Evolutionary conservation across 1,140 invertebrate genomes (phyloP), one percentile per base, ranked within the genome.

Genomic region (Branchinecta lynchi): DNA sequence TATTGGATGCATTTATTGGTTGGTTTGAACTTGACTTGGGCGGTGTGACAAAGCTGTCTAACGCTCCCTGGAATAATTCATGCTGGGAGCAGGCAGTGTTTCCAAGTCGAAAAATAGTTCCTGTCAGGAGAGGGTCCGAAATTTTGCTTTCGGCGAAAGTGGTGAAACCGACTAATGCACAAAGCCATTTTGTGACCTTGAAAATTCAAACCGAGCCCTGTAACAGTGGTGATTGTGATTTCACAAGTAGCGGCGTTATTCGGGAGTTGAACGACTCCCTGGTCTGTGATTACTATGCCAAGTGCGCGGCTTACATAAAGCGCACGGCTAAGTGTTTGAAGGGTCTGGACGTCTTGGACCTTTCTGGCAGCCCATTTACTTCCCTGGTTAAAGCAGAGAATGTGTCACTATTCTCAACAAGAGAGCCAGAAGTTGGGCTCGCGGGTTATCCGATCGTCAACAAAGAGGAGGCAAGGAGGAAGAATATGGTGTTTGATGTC

Each of bases 51-150:
- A 75, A 71, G 8, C 73, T 80, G 68, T 74, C 73, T 65, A 78
- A 78, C 9, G 68, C 65, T 43, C 75, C 74, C 1, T 44, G 67
- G 9, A 71, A 15, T 66, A 67, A 67, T 43, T 75, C 75, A 66
- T 79, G 79, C 70, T 80, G 79, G 79, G 78, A 80, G 66, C 79
- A 80, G 72, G 78, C 78, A 12, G 73, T 80, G n/a, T 80, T 76
- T 74, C 78, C 77, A 3, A 60, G 12, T 3, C 12, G 51, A 60
- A 60, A 60, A 60, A 15, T 60, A 60, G 6, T 60, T 60, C 12
- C 12, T 60, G 17, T 60, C 17, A 3, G 17, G 17, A 60, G 6
- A 20, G 17, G 17, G 12, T 12, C 12, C 17, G 12, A 20, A 15
- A 12, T 60, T 20, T 20, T 20, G 12, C 17, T 60, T 15, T 20